Percentiles rank a stretch among this genome's conserved stretches.
Evolutionary conservation across 2,797 vertebrate species (phyloP).

Genomic region (Amphiprion clarkii): DNA sequence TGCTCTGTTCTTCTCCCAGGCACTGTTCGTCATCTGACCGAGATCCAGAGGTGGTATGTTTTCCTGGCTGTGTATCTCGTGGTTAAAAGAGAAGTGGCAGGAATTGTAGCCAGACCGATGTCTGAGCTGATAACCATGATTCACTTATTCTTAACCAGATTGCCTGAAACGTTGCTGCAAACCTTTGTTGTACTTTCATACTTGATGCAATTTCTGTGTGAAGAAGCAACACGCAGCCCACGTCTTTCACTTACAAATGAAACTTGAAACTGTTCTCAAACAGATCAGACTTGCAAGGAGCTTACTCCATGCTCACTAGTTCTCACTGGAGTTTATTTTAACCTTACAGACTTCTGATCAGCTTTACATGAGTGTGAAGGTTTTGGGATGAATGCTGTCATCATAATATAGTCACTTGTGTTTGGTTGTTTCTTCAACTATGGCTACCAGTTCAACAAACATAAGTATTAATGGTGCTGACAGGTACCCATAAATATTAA

Average conservation of each 20-base stretch:
- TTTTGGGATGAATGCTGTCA: background rate
- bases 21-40: conserved; percentile 54
- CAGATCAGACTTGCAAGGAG: background rate
- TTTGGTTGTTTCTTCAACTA: background rate
- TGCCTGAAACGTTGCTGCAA: background rate
- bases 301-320: background rate
- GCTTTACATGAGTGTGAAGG: background rate
- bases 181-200: background rate
- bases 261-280: background rate
- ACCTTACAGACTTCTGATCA: background rate
- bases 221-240: background rate
- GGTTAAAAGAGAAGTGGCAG: background rate
- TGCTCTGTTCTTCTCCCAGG: conserved; percentile 19
- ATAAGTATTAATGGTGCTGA: background rate
- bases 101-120: background rate
- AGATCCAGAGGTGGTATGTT: background rate
- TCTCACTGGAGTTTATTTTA: background rate
- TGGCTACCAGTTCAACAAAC: conserved; percentile 2
- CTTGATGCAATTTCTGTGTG: background rate
- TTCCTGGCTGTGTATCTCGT: background rate
- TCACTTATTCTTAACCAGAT: background rate
- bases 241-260: background rate
- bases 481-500: background rate
- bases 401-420: background rate
- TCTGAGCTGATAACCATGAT: background rate